A percentile compares a stretch with the other conserved stretches of the same genome.
Evolutionary conservation across 2,113 vertebrate species (phyloP).

Genomic region (Corythaixoides concolor): DNA sequence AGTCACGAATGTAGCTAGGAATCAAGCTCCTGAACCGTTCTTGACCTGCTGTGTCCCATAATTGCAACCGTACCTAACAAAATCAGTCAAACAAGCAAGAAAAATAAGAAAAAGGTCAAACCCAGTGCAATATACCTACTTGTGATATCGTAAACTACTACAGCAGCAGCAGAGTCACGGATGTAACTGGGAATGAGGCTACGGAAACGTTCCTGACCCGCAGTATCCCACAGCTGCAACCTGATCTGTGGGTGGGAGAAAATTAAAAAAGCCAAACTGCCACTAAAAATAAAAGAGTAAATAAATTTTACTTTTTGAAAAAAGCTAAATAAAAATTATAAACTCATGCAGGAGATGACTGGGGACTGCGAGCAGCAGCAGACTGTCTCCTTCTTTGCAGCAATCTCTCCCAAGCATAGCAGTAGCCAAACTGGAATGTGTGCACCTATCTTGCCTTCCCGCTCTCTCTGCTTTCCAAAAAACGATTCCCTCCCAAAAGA

Average conservation of each 20-base stretch:
- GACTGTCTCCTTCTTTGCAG: not conserved
- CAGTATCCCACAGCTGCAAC: constrained; percentile 99
- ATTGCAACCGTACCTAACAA: constrained; percentile 91
- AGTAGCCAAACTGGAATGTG: not conserved
- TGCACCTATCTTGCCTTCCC: not conserved
- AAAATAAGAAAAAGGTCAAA: constrained; percentile 75
- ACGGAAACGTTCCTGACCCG: constrained; percentile 97
- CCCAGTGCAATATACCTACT: constrained; percentile 86
- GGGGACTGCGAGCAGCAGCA: constrained; percentile 47
- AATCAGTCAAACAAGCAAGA: constrained; percentile 83
- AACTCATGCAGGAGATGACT: constrained; percentile 61
- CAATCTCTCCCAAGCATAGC: not conserved
- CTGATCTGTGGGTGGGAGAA: constrained; percentile 91
- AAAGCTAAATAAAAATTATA: constrained; percentile 12
- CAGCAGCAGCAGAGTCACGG: constrained; percentile 96
- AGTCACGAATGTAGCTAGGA: constrained; percentile 95
- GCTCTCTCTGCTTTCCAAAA: not conserved
- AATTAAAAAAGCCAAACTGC: constrained; percentile 72
- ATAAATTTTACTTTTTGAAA: constrained; percentile 21
- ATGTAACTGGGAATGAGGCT: constrained; percentile 99
- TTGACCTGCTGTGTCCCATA: constrained; percentile 93
- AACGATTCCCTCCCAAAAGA: not conserved
- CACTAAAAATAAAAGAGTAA: constrained; percentile 65
- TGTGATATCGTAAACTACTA: constrained; percentile 99
- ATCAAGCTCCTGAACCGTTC: constrained; percentile 93